A percentile compares a stretch with the other conserved stretches of the same genome.
Evolutionary conservation across 2,113 vertebrate species (phyloP).

Genomic region (Pica pica): DNA sequence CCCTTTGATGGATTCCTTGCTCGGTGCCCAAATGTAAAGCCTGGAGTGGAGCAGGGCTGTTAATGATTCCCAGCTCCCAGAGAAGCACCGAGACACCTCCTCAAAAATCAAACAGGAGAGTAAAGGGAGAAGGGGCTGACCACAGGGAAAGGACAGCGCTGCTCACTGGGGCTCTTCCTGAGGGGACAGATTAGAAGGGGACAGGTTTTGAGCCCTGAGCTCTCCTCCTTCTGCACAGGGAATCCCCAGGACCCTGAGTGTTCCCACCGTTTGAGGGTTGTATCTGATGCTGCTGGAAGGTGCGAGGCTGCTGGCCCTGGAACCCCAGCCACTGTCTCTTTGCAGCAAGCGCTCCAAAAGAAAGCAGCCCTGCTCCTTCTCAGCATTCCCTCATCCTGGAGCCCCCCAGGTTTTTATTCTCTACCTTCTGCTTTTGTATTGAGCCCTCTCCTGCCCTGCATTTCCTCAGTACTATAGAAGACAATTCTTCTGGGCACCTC

Average conservation of each 20-base stretch:
- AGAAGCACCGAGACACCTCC: slow-evolving; percentile 18
- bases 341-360: background rate
- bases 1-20: slow-evolving; percentile 31
- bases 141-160: background rate
- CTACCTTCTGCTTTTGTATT: background rate
- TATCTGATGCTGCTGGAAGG: background rate
- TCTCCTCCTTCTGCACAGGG: background rate
- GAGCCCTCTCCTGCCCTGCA: background rate
- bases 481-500: background rate
- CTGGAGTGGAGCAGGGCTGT: slow-evolving; percentile 38
- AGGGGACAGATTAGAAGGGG: background rate
- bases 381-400: background rate
- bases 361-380: background rate
- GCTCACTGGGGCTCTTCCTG: background rate
- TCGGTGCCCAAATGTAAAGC: slow-evolving; percentile 36
- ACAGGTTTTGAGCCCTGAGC: background rate
- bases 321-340: background rate
- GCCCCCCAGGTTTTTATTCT: background rate
- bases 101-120: background rate
- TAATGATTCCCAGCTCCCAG: slow-evolving; percentile 16
- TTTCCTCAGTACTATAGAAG: fast-evolving
- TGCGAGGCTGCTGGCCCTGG: background rate
- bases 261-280: background rate
- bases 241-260: background rate
- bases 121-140: background rate